Conservation (phyloP, 2,888 invertebrate genomes). For the Caenorhabditis sp. region DNA sequence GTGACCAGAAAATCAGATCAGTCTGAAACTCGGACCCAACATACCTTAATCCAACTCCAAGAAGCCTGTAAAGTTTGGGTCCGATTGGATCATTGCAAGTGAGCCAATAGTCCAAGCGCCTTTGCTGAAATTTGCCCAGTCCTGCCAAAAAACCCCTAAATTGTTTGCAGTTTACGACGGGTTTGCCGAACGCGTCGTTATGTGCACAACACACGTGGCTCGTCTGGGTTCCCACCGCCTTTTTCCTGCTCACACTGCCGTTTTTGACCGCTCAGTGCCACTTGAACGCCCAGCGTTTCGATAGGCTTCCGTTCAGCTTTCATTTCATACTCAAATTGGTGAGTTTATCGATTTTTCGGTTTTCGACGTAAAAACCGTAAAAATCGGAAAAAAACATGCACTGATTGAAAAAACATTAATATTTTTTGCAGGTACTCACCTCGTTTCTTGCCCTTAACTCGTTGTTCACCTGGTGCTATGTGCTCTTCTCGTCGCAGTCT, state of each 20-base stretch:
- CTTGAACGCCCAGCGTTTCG: conserved; percentile 37
- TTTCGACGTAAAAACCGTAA: background rate
- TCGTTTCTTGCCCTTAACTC: conserved; percentile 38
- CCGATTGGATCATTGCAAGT: no score
- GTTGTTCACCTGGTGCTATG: conserved; percentile 51
- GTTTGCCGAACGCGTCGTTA: conserved; percentile 71
- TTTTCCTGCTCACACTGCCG: conserved; percentile 66
- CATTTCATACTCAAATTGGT: conserved; percentile 51
- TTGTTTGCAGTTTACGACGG: conserved; percentile 57
- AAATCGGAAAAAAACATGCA: background rate
- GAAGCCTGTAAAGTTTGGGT: no score
- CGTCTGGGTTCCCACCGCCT: conserved; percentile 71
- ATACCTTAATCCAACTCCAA: no score
- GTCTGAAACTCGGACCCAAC: no score
- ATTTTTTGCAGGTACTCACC: conserved; percentile 17
- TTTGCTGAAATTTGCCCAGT: no score
- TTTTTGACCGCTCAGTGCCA: conserved; percentile 53
- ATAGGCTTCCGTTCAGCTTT: conserved; percentile 35
- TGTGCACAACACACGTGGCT: conserved; percentile 77
- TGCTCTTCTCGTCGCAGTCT: conserved; percentile 41
- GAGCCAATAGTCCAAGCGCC: no score
- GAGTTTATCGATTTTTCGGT: background rate
- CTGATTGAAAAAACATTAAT: background rate
- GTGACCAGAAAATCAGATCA: no score
- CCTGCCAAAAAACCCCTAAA: background rate